These are phyloP conservation scores for Petrolisthes manimaculis DNA, from an alignment of 2,888 invertebrate genomes.

Conservation along the genomic window DNA sequence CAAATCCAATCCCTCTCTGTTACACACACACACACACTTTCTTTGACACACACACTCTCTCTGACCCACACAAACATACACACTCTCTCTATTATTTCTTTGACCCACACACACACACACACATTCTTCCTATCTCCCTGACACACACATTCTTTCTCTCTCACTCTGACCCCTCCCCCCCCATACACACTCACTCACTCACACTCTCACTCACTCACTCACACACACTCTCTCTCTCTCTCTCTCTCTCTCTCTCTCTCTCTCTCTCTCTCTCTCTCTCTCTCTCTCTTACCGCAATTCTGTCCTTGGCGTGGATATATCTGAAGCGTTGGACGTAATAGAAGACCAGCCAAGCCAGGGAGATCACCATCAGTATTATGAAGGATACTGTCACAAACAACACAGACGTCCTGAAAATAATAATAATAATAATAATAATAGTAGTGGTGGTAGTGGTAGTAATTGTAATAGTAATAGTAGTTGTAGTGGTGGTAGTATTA, in stretches of 20 bases:
- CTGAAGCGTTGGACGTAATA: slow-evolving; percentile 96
- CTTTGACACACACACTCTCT: background rate
- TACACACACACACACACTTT: background rate
- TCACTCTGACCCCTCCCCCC: background rate
- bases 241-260: background rate
- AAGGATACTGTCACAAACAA: slow-evolving; percentile 95
- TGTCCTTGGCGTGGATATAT: slow-evolving; percentile 93
- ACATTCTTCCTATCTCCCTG: background rate
- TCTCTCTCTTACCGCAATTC: slow-evolving; percentile 74
- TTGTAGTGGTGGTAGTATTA: background rate
- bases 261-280: slow-evolving; percentile 3
- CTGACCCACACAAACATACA: background rate
- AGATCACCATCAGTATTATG: slow-evolving; percentile 94
- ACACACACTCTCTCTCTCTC: background rate
- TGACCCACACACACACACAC: slow-evolving; percentile 4
- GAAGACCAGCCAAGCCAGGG: slow-evolving; percentile 94
- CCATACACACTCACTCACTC: background rate
- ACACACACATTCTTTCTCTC: background rate
- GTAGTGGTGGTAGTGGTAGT: background rate
- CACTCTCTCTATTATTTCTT: background rate
- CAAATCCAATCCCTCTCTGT: background rate
- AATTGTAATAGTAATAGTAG: background rate
- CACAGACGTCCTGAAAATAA: slow-evolving; percentile 80
- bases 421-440: background rate
- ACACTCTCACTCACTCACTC: background rate